Conservation (phyloP, 2,113 vertebrate species). For the Pygoscelis adeliae region DNA sequence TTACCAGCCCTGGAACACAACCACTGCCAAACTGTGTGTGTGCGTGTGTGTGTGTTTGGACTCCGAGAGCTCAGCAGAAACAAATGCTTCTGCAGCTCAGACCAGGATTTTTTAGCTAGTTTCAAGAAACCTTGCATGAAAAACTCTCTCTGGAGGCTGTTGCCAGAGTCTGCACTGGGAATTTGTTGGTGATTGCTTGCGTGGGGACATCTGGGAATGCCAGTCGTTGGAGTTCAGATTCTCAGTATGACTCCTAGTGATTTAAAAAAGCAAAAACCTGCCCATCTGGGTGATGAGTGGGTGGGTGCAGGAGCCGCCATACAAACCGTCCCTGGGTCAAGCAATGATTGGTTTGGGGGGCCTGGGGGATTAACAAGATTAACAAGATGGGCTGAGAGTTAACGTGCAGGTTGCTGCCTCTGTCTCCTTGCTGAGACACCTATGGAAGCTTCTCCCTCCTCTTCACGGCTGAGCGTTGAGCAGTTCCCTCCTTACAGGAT, state of each 20-base stretch:
- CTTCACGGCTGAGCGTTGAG: neutral
- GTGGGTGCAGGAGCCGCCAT: neutral
- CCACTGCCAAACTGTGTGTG: slow-evolving; percentile 77
- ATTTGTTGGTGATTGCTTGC: slow-evolving; percentile 2
- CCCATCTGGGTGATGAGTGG: neutral
- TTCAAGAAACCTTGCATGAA: slow-evolving; percentile 41
- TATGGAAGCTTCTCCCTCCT: neutral
- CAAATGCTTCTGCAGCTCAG: slow-evolving; percentile 70
- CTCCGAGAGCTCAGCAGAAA: slow-evolving; percentile 68
- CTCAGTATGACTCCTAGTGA: neutral
- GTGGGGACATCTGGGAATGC: neutral
- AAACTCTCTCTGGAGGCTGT: neutral
- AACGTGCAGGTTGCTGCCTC: neutral
- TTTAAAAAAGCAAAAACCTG: neutral
- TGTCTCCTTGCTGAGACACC: neutral
- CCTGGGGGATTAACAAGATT: neutral
- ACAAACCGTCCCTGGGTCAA: neutral
- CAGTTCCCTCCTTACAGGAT: neutral
- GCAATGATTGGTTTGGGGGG: neutral
- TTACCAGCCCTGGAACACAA: slow-evolving; percentile 82
- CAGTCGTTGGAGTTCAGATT: neutral
- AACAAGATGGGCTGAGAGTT: neutral
- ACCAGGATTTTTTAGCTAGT: slow-evolving; percentile 60
- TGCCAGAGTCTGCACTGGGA: neutral
- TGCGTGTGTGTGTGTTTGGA: slow-evolving; percentile 61